Evolutionary conservation across 2,888 invertebrate genomes (phyloP), one percentile per base, ranked within the genome.

Genomic region (Tiliacea citrago): DNA sequence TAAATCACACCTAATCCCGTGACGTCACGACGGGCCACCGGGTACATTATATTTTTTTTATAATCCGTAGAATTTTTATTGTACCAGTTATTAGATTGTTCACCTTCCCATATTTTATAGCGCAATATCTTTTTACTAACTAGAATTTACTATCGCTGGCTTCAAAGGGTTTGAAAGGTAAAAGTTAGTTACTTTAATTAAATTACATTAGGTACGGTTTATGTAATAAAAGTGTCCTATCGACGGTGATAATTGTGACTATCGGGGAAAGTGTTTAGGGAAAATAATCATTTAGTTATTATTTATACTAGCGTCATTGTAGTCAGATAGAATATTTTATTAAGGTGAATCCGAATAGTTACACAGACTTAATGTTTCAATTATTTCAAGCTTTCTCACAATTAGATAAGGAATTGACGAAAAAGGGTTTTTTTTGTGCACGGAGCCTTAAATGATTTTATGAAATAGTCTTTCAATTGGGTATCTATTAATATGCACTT

Each of bases 1-100:
- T 94, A 94, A 94, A 94, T 94, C 93, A 93, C 82, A 70, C 61
- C 66, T 93, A 92, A 93, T 90, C 91, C 90, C 78, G 81, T 82
- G 77, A 89, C 69, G 74, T 88, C 74, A 84, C 90, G 92, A 88
- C 91, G 82, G 90, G 91, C 89, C 89, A 72, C 82, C 68, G 82
- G 70, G 70, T 70, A 67, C 65, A 80, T 75, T 74, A 81, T 86
- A 86, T 84, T 85, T 88, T 84, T 85, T 88, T 86, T 82, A 86
- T 86, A 85, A 79, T 77, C 73, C 39, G 24, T 79, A 72, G 81
- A 85, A 21, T 73, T 81, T 83, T 85, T 85, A 85, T 81, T 75
- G 75, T 78, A 76, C 68, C 63, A 75, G 77, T 85, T 88, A 88
- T 88, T 83, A 89, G 82, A 88, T 73, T 85, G 76, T 90, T 88